Conservation (phyloP, 2,888 invertebrate genomes). For the Torymus auratus region DNA sequence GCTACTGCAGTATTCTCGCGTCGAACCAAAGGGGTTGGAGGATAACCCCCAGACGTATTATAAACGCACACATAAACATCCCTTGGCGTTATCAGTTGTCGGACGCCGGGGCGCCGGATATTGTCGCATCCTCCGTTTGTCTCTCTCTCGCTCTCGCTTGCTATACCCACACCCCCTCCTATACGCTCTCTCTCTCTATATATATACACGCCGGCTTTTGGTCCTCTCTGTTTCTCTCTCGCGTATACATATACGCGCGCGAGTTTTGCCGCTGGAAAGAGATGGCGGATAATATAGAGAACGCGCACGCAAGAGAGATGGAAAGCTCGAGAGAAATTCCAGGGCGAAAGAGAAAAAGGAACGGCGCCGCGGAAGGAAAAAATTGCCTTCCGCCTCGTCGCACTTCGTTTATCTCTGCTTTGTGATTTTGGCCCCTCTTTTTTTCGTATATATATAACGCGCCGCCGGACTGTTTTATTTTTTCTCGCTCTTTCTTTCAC, state of each 20-base stretch:
- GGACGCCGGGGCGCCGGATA: slow-evolving; percentile 77
- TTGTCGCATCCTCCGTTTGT: slow-evolving; percentile 76
- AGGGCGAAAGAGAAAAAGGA: slow-evolving; percentile 20
- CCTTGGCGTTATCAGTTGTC: slow-evolving; percentile 77
- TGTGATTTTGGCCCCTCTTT: slow-evolving; percentile 6
- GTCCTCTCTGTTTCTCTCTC: background rate
- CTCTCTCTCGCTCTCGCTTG: slow-evolving; percentile 43
- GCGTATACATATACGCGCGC: background rate
- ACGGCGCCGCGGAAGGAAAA: slow-evolving; percentile 31
- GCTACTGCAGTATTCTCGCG: slow-evolving; percentile 49
- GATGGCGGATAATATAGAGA: slow-evolving; percentile 32
- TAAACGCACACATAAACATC: slow-evolving; percentile 76
- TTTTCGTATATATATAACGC: slow-evolving; percentile 7
- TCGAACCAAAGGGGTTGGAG: slow-evolving; percentile 68
- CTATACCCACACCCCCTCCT: background rate
- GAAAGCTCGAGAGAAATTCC: slow-evolving; percentile 10
- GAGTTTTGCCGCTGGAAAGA: background rate
- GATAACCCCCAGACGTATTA: slow-evolving; percentile 69
- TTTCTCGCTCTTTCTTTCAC: slow-evolving; percentile 19
- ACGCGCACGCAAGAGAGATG: background rate
- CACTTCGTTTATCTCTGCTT: slow-evolving; percentile 45
- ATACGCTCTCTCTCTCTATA: background rate
- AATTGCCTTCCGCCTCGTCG: slow-evolving; percentile 40
- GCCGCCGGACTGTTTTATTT: background rate
- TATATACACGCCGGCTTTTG: slow-evolving; percentile 11